phyloP scores from a whole-genome alignment of 2,113 vertebrate species.

The Microtus richardsoni region DNA sequence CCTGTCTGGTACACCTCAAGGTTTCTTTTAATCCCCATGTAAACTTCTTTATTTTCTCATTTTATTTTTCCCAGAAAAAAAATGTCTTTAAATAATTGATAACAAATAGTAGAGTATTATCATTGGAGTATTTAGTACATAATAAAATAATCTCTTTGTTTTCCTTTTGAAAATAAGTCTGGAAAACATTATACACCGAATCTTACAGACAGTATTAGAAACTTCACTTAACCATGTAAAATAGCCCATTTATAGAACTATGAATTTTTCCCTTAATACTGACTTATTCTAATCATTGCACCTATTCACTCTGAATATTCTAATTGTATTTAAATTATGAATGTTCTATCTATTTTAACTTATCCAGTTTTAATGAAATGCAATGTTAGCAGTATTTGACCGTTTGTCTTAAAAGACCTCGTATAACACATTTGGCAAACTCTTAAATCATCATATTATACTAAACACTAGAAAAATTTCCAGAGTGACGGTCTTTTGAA shows the following conservation, averaged over 20 bases:
- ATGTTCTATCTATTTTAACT: not conserved
- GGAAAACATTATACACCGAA: not conserved
- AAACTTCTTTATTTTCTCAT: not conserved
- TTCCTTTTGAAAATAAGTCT: not conserved
- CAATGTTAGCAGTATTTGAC: not conserved
- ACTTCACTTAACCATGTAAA: not conserved
- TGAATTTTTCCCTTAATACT: not conserved
- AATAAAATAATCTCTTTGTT: not conserved
- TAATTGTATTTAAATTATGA: not conserved
- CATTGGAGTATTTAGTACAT: not conserved
- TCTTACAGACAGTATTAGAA: not conserved
- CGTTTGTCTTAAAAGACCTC: not conserved
- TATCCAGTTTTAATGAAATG: not conserved
- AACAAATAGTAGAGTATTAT: not conserved
- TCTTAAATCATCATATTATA: not conserved
- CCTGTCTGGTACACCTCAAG: not conserved
- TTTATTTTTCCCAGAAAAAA: not conserved
- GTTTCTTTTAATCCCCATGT: not conserved
- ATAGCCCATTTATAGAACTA: not conserved
- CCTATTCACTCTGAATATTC: not conserved
- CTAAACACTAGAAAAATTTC: not conserved
- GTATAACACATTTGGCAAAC: not conserved
- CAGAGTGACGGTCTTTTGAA: not conserved
- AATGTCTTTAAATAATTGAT: not conserved
- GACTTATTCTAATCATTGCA: not conserved